These are phyloP conservation scores for Trisateles emortualis DNA, from an alignment of 2,888 invertebrate genomes.

Conservation along the genomic window DNA sequence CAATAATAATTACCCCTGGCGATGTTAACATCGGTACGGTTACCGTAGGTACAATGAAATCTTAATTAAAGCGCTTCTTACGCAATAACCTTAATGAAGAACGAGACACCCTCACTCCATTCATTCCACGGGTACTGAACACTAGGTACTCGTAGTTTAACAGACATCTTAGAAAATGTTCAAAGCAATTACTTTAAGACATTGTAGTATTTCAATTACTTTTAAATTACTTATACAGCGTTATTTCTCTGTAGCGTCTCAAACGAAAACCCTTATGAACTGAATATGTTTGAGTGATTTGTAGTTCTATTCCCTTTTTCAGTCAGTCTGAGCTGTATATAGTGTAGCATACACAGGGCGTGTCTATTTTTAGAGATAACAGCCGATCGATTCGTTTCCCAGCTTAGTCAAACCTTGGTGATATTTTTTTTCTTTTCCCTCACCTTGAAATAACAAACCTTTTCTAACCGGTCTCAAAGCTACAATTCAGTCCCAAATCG, in stretches of 20 bases:
- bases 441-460: constrained; percentile 8
- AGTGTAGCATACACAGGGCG: constrained; percentile 38
- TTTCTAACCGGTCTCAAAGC: constrained; percentile 5
- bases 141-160: no score
- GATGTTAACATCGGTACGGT: not conserved
- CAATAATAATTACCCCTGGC: not conserved
- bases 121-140: no score
- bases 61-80: no score
- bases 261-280: no score
- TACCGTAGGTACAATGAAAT: no score
- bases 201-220: not conserved
- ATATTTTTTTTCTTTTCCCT: constrained; percentile 7
- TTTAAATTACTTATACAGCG: not conserved
- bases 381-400: constrained; percentile 31
- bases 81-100: no score
- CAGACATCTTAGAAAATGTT: no score
- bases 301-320: not conserved
- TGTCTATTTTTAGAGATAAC: constrained; percentile 47
- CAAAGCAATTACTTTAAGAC: not conserved
- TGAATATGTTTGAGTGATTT: no score
- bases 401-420: constrained; percentile 12
- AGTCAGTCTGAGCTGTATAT: constrained; percentile 2
- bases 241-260: not conserved
- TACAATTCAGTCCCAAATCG: constrained; percentile 7
- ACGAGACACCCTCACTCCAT: no score